Evolutionary conservation across 2,113 vertebrate genomes (phyloP), one percentile per base, ranked within the genome.

Genomic region (Lamprotornis superbus): DNA sequence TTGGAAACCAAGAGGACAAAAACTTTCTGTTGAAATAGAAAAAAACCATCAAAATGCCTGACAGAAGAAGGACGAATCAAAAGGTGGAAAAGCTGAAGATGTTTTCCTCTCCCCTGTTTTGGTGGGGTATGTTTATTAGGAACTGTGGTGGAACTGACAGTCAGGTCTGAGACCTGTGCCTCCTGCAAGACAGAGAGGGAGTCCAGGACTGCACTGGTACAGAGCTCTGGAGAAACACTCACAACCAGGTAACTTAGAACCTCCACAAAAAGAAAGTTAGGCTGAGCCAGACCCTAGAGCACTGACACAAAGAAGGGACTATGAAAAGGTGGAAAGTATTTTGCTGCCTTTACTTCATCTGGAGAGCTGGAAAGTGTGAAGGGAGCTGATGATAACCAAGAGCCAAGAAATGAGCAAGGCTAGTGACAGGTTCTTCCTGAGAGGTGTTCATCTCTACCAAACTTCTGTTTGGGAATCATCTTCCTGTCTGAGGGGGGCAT

Each of bases 361-460:
- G 25, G 4, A 55, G 22, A 83, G 31, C 0, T 71, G 30, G 28
- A 56, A 74, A 0, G 1, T 1, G 3, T 55, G n/a, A 70, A n/a
- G 23, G 39, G 47, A 82, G 28, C 27, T 61, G 31, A 93, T 73
- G 44, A 75, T 27, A 92, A 92, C 28, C n/a, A 57, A 74, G 19
- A 71, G 24, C 3, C 17, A 67, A 83, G 52, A 93, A 93, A 92
- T 4, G 2, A 65, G 10, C 17, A 73, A 80, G 31, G 37, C 60
- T 73, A 71, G 30, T 0, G 3, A 78, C 40, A 82, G 9, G 31
- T 39, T 91, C 15, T 84, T 52, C 44, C 49, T 56, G 40, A 83
- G 7, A 40, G n/a, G 15, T 65, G 44, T 20, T 87, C 40, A 68
- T 24, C 40, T 78, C 44, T 52, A 85, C 28, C 44, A 39, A 56